Percentiles rank a stretch among this genome's conserved stretches.
Conservation (phyloP, 2,888 invertebrate genomes). For the Leucoma salicis region DNA sequence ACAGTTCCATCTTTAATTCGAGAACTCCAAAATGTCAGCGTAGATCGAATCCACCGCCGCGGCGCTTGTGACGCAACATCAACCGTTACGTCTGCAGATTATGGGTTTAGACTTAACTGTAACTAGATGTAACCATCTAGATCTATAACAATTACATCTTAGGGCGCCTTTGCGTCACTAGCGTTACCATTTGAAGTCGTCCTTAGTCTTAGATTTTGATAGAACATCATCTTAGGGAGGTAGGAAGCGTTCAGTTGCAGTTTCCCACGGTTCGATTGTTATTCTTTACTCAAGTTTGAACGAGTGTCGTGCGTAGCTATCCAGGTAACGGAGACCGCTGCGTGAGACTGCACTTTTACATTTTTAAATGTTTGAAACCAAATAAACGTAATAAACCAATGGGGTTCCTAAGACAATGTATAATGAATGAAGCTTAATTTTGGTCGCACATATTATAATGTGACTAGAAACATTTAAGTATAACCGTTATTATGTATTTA, state of each 20-base stretch:
- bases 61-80: slow-evolving; percentile 55
- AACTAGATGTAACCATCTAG: slow-evolving; percentile 34
- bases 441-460: no score
- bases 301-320: slow-evolving; percentile 62
- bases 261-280: slow-evolving; percentile 77
- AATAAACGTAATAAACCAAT: no score
- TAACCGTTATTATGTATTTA: no score
- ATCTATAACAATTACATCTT: slow-evolving; percentile 40
- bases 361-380: slow-evolving; percentile 52
- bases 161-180: no score
- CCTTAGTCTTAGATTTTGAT: slow-evolving; percentile 44
- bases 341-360: slow-evolving; percentile 48
- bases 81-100: slow-evolving; percentile 64
- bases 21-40: slow-evolving; percentile 48
- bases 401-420: no score
- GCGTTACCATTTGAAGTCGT: no score
- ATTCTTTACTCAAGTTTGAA: slow-evolving; percentile 56
- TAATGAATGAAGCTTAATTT: no score
- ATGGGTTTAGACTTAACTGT: slow-evolving; percentile 36
- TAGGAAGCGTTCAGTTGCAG: slow-evolving; percentile 52
- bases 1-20: slow-evolving; percentile 41
- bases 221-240: slow-evolving; percentile 63
- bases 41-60: slow-evolving; percentile 29
- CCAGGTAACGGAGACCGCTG: slow-evolving; percentile 37
- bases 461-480: no score